phyloP scores from a whole-genome alignment of 2,113 vertebrate species.

The Brevimyrus niger region DNA sequence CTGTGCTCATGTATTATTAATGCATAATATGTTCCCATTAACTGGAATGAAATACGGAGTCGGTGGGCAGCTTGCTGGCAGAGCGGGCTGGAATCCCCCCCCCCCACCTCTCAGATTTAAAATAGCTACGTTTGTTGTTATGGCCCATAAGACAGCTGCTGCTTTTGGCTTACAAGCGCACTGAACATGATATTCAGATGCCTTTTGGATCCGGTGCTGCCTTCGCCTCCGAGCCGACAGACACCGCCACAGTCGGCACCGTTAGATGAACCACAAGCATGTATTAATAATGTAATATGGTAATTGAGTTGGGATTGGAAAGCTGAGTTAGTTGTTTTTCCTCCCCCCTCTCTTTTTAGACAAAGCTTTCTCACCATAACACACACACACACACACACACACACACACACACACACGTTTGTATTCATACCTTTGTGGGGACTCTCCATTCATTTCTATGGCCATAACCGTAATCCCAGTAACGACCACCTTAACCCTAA shows the following conservation, averaged over 20 bases:
- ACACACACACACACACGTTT: background rate
- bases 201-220: conserved; percentile 24
- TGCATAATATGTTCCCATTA: conserved; percentile 47
- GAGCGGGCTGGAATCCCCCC: conserved; percentile 23
- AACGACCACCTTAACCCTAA: background rate
- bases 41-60: conserved; percentile 42
- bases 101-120: conserved; percentile 19
- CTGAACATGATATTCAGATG: conserved; percentile 35
- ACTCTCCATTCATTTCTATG: background rate
- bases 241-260: background rate
- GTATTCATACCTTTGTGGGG: background rate
- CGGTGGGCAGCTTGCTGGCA: conserved; percentile 42
- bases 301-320: background rate
- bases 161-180: conserved; percentile 29
- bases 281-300: conserved; percentile 13
- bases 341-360: background rate
- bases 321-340: background rate
- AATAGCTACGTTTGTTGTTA: conserved; percentile 39
- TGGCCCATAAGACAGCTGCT: conserved; percentile 43
- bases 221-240: background rate
- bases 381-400: background rate
- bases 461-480: background rate
- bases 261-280: background rate
- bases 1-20: conserved; percentile 54
- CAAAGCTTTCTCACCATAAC: background rate